Evolutionary conservation across 2,797 vertebrate genomes (phyloP).

Genomic region (Pelobates cultripes): DNA sequence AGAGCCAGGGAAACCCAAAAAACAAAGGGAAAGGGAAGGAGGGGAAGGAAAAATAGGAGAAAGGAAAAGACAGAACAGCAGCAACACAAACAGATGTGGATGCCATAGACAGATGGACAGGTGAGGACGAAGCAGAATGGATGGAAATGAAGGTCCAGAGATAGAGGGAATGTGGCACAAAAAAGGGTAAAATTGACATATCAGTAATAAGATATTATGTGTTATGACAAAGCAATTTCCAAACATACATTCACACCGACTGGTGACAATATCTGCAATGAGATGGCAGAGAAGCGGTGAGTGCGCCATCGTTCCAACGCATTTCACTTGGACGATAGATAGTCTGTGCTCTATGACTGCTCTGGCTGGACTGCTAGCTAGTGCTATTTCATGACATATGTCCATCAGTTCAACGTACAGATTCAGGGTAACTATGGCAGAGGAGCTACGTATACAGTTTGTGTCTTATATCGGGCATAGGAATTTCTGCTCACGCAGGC

Average conservation of each 20-base stretch:
- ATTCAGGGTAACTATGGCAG: no score
- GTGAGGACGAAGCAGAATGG: slow-evolving; percentile 59
- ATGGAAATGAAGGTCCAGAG: slow-evolving; percentile 38
- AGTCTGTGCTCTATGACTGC: no score
- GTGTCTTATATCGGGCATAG: no score
- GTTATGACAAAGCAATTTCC: background rate
- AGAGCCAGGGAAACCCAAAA: background rate
- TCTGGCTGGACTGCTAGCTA: no score
- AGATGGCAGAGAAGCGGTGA: background rate
- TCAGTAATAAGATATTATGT: background rate
- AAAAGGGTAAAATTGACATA: slow-evolving; percentile 58
- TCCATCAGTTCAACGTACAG: no score
- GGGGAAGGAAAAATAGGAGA: slow-evolving; percentile 30
- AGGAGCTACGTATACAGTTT: no score
- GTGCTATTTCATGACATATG: no score
- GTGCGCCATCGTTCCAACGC: background rate
- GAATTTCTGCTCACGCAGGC: no score
- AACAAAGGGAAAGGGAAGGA: slow-evolving; percentile 23
- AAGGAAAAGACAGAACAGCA: slow-evolving; percentile 8
- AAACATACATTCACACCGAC: background rate
- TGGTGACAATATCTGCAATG: background rate
- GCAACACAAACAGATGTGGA: slow-evolving; percentile 51
- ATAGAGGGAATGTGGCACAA: slow-evolving; percentile 20
- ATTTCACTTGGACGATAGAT: no score
- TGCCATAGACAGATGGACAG: slow-evolving; percentile 50